A percentile compares a stretch with the other conserved stretches of the same genome.
Evolutionary conservation across 2,797 vertebrate genomes (phyloP).

Genomic region (Halcyon smyrnensis): DNA sequence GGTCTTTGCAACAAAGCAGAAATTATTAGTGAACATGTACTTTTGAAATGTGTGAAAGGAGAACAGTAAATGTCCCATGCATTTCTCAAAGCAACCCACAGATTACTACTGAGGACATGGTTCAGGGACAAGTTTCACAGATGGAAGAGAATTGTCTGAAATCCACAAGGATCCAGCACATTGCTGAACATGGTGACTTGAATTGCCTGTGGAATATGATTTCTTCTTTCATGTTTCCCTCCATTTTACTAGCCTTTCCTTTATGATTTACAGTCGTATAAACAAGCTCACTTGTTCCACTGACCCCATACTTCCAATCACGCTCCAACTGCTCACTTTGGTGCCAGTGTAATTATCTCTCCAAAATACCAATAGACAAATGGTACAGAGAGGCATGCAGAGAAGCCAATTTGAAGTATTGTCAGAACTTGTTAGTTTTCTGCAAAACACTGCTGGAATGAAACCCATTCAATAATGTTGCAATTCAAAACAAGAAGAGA

Average conservation of each 20-base stretch:
- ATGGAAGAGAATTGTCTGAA: neutral
- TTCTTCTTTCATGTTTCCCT: neutral
- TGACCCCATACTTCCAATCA: neutral
- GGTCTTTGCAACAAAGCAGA: neutral
- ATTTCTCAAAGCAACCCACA: no score
- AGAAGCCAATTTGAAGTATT: neutral
- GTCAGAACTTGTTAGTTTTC: neutral
- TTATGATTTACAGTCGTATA: neutral
- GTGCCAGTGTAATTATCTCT: neutral
- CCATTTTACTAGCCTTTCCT: neutral
- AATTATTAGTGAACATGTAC: neutral
- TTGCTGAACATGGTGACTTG: rapidly evolving
- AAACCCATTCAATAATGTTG: neutral
- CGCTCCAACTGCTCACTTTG: neutral
- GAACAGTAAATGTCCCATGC: neutral
- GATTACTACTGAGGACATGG: neutral
- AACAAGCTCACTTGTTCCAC: neutral
- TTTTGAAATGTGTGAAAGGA: neutral
- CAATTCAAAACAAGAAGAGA: neutral
- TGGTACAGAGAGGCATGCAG: neutral
- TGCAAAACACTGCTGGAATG: neutral
- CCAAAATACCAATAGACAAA: neutral
- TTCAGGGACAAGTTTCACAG: neutral
- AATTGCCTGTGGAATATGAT: neutral
- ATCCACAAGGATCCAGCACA: neutral